A percentile compares a stretch with the other conserved stretches of the same genome.
Evolutionary conservation across 2,888 invertebrate genomes (phyloP).

Genomic region (Lymantria monacha): DNA sequence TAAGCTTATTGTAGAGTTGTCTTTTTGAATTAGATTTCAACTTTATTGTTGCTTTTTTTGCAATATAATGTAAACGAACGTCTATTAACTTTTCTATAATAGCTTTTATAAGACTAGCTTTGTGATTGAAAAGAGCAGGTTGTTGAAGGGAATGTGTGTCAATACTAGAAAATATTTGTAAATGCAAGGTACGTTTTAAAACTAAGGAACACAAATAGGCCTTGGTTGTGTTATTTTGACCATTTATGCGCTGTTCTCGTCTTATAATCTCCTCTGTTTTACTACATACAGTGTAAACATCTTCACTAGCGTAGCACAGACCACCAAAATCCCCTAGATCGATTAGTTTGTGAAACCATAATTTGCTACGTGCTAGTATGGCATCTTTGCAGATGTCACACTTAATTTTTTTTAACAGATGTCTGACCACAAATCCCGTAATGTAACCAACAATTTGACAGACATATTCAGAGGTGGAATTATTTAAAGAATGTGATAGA

Average conservation of each 20-base stretch:
- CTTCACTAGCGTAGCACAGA: slow-evolving; percentile 6
- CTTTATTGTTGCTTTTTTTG: neutral
- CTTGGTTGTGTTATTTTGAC: neutral
- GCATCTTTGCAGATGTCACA: slow-evolving; percentile 4
- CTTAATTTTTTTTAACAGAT: slow-evolving; percentile 5
- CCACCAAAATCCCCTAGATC: slow-evolving; percentile 2
- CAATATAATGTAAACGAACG: slow-evolving; percentile 1
- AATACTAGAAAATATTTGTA: neutral
- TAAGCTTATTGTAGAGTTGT: no score
- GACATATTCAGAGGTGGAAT: slow-evolving; percentile 1
- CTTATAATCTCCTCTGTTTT: slow-evolving; percentile 1
- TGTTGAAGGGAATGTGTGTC: neutral
- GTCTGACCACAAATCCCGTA: slow-evolving; percentile 6
- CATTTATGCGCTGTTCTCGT: neutral
- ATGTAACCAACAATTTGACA: slow-evolving; percentile 11
- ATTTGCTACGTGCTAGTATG: neutral
- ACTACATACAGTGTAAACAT: slow-evolving; percentile 3
- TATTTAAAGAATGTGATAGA: slow-evolving; percentile 2
- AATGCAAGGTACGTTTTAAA: neutral
- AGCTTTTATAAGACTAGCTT: neutral
- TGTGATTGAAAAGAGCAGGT: slow-evolving; percentile 1
- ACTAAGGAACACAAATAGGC: neutral
- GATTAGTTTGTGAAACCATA: slow-evolving; percentile 1
- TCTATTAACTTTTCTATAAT: neutral
- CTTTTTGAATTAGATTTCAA: no score